Percentiles rank a stretch among this genome's conserved stretches.
phyloP scores from a whole-genome alignment of 2,797 vertebrate species.

The Anolis apletophallus region DNA sequence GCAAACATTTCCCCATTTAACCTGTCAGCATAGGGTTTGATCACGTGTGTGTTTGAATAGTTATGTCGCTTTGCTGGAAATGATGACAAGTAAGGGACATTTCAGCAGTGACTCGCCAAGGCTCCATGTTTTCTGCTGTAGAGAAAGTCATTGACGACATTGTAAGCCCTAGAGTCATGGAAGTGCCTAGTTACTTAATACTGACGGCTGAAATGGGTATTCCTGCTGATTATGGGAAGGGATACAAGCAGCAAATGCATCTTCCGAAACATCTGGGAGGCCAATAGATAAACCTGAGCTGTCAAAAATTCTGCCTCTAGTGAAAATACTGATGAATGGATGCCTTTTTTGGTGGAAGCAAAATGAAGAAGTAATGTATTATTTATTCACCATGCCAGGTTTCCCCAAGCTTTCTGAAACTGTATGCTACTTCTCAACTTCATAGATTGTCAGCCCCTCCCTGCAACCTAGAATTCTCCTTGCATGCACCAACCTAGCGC shows the following conservation, averaged over 20 bases:
- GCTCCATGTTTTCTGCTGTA: background rate
- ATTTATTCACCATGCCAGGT: background rate
- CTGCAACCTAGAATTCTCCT: constrained; percentile 13
- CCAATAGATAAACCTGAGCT: constrained; percentile 23
- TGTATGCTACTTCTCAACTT: background rate
- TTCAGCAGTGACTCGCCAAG: background rate
- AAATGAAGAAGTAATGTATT: constrained; percentile 32
- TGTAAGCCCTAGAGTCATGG: background rate
- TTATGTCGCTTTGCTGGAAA: background rate
- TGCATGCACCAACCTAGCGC: background rate
- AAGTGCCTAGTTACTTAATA: constrained; percentile 12
- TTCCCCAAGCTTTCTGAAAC: background rate
- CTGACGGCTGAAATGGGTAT: background rate
- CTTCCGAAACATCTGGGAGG: background rate
- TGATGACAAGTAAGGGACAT: background rate
- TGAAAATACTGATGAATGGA: constrained; percentile 37
- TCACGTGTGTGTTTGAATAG: background rate
- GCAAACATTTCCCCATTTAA: background rate
- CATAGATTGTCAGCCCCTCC: background rate
- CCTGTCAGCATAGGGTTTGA: background rate
- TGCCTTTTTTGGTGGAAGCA: constrained; percentile 5
- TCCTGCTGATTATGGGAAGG: background rate
- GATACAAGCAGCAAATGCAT: background rate
- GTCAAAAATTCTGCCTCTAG: constrained; percentile 42
- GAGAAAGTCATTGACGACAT: background rate